Evolutionary conservation across 1,140 invertebrate species (phyloP), one percentile per base, ranked within the genome.

Genomic region (Diabrotica virgifera): DNA sequence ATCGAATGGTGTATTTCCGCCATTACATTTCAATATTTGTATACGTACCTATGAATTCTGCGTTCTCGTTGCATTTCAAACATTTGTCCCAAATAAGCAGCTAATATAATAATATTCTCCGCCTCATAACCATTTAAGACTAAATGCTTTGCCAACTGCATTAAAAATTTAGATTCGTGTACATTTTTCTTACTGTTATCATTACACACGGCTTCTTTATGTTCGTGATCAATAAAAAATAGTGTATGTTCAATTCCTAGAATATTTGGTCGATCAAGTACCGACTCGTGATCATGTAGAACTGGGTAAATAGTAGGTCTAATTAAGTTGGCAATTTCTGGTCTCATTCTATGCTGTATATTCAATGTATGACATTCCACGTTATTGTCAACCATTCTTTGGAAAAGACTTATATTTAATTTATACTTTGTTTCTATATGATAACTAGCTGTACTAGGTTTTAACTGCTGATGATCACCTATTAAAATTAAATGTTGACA

Each of bases 401-500:
- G 89, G 76, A 91, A 91, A 36, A 93, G 77, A 2, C 90, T 92
- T 40, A 91, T 82, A 57, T 91, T 86, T n/a, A 70, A 53, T 12
- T 63, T 60, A 86, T 63, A 74, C 56, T 86, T 71, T 64, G 78
- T 83, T 35, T 84, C 85, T 52, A 90, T 74, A 50, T 79, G 73
- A 73, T 85, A 85, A 57, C 83, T 82, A 7, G 87, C 83, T 5
- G 86, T 85, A 13, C 80, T 84, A 0, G 90, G 90, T 63, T 87
- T 83, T 46, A 93, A 74, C 75, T 93, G 90, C 71, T 89, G 83
- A 78, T 92, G 90, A 77, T 95, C 92, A 24, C 76, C 76, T 38
- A 77, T 75, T 59, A 77, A 94, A 64, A 96, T 93, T 0, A 94
- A 80, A 76, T 95, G 94, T 77, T 94, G 69, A 66, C 90, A 91